phyloP scores from a whole-genome alignment of 1,140 invertebrate genomes.

The Oscheius sp. region DNA sequence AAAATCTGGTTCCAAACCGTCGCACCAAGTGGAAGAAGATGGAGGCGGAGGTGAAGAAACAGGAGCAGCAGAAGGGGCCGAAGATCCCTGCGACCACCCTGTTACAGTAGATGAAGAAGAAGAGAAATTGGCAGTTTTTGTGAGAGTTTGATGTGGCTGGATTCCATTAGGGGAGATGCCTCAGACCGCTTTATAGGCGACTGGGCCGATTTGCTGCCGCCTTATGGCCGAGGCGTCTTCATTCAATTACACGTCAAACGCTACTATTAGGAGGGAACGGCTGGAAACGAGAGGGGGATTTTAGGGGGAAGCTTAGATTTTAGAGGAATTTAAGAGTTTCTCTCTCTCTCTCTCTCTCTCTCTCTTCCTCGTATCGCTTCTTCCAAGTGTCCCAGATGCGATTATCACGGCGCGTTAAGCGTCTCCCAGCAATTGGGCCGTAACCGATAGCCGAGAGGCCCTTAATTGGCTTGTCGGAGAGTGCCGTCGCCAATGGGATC shows the following conservation, averaged over 20 bases:
- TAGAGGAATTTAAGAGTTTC: too few species aligned
- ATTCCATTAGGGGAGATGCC: too few species aligned
- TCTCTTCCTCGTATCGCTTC: neutral
- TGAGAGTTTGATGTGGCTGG: neutral
- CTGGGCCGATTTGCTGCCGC: neutral
- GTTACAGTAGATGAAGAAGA: neutral
- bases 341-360: neutral
- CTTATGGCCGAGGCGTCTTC: too few species aligned
- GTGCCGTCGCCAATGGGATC: neutral
- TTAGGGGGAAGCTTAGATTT: too few species aligned
- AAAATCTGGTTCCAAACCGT: conserved; percentile 99
- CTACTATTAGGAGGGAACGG: too few species aligned
- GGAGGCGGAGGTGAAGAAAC: conserved; percentile 5
- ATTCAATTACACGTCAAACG: too few species aligned
- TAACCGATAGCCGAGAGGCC: too few species aligned
- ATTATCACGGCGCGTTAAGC: too few species aligned
- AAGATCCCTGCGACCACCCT: neutral
- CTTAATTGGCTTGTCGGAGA: neutral
- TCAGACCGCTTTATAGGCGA: too few species aligned
- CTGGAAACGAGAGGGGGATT: too few species aligned
- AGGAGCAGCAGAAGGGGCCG: neutral
- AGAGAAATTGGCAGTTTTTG: neutral
- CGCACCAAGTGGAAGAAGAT: conserved; percentile 86
- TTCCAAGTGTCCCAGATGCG: neutral
- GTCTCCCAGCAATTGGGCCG: too few species aligned